Percentiles rank a stretch among this genome's conserved stretches.
Evolutionary conservation across 2,888 invertebrate species (phyloP).

Genomic region (Stenchaetothrips biformis): DNA sequence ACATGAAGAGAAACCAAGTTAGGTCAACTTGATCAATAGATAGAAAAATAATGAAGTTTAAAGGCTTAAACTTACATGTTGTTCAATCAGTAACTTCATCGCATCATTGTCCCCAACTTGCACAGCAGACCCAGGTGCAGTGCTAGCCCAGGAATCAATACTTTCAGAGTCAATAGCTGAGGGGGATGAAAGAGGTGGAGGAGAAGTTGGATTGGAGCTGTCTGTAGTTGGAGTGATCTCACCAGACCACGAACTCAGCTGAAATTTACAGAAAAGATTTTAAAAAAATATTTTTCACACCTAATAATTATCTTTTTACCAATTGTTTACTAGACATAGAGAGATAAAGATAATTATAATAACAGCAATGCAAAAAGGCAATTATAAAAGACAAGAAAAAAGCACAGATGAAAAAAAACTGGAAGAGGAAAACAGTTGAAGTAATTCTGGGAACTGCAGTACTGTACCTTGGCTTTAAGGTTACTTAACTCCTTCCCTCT

Average conservation of each 20-base stretch:
- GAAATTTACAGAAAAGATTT: conserved; percentile 27
- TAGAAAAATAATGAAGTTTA: conserved; percentile 29
- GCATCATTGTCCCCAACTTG: conserved; percentile 43
- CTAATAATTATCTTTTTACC: not conserved
- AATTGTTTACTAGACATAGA: not conserved
- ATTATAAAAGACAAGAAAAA: not conserved
- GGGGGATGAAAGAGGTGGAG: conserved; percentile 27
- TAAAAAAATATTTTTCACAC: not conserved
- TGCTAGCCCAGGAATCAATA: conserved; percentile 7
- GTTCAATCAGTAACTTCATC: conserved; percentile 63
- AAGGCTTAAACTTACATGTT: conserved; percentile 58
- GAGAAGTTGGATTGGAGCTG: conserved; percentile 20
- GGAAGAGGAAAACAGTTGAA: not conserved
- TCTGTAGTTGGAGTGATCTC: conserved; percentile 5
- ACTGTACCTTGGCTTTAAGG: conserved; percentile 2
- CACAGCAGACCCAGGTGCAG: conserved; percentile 3
- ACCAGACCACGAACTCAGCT: not conserved
- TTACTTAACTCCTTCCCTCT: not conserved
- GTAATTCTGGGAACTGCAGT: conserved; percentile 7
- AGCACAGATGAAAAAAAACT: not conserved
- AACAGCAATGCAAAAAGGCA: not conserved
- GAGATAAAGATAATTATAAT: not conserved
- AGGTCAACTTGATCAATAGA: conserved; percentile 18
- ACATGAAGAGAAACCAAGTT: conserved; percentile 4
- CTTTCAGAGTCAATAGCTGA: conserved; percentile 14